Conservation (phyloP, 2,888 invertebrate species). For the Colostygia pectinataria region DNA sequence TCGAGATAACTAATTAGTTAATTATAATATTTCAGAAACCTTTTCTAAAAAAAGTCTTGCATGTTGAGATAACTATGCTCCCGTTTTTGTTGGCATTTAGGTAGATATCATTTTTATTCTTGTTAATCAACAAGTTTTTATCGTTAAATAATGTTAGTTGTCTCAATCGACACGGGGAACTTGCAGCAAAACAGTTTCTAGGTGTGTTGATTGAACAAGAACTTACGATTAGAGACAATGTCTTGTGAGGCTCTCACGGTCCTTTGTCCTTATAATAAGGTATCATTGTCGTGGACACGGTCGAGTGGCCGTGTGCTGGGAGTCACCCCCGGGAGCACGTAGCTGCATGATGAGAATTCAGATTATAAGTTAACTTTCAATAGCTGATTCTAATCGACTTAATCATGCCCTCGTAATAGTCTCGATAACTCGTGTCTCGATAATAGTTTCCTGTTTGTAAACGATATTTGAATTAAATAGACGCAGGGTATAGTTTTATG, state of each 20-base stretch:
- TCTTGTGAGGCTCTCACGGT: conserved; percentile 64
- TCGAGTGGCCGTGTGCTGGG: conserved; percentile 56
- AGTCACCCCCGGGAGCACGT: conserved; percentile 61
- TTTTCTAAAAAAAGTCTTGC: too few species aligned
- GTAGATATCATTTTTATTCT: neutral
- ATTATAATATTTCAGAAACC: too few species aligned
- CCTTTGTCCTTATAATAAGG: conserved; percentile 68
- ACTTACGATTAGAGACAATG: conserved; percentile 52
- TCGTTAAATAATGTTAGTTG: neutral
- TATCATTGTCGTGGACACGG: conserved; percentile 73
- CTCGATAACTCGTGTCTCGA: too few species aligned
- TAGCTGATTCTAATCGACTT: conserved; percentile 59
- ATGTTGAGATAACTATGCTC: neutral
- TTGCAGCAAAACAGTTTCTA: conserved; percentile 1
- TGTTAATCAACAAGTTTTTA: neutral
- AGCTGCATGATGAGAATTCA: conserved; percentile 67
- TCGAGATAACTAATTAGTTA: too few species aligned
- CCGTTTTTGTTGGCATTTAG: too few species aligned
- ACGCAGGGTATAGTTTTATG: conserved; percentile 17
- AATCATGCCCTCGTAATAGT: conserved; percentile 49
- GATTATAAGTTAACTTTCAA: conserved; percentile 65
- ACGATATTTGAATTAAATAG: conserved; percentile 27
- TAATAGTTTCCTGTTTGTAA: conserved; percentile 36
- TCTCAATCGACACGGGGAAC: neutral
- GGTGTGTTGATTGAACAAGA: too few species aligned